Conservation (phyloP, 2,797 vertebrate genomes). For the Muraenolepis orangiensis region DNA sequence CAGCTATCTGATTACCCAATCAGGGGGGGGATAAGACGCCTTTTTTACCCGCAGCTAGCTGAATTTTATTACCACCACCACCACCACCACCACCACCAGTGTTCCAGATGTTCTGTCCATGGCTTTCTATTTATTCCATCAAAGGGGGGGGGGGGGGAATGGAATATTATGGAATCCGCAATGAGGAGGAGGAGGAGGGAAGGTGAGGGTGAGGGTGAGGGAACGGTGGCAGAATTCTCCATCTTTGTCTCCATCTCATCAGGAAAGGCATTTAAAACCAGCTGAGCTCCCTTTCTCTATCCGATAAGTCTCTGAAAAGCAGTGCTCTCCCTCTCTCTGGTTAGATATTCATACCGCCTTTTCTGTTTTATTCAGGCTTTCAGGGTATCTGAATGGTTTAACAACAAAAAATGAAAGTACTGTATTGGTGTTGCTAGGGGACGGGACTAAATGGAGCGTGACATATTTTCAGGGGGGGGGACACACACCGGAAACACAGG, state of each 20-base stretch:
- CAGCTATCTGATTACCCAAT: not conserved
- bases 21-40: conserved; percentile 16
- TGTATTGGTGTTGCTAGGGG: conserved; percentile 47
- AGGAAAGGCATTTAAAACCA: conserved; percentile 33
- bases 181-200: conserved; percentile 11
- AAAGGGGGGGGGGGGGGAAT: too few species aligned
- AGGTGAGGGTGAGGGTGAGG: conserved; percentile 2
- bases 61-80: conserved; percentile 23
- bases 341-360: conserved; percentile 67
- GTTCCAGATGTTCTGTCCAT: conserved; percentile 16
- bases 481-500: too few species aligned
- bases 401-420: conserved; percentile 32
- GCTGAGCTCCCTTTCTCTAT: conserved; percentile 4
- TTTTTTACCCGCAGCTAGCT: conserved; percentile 14
- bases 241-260: conserved; percentile 30
- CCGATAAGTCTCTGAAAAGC: conserved; percentile 48
- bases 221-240: not conserved
- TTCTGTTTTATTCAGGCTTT: conserved; percentile 45
- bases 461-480: conserved; percentile 35
- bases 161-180: conserved; percentile 30
- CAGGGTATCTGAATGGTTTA: conserved; percentile 41
- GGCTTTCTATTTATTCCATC: conserved; percentile 35
- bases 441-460: conserved; percentile 48
- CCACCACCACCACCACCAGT: too few species aligned
- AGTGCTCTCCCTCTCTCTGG: conserved; percentile 33